These are phyloP conservation scores for Chiloscyllium punctatum DNA, from an alignment of 2,797 vertebrate species.

Conservation along the genomic window DNA sequence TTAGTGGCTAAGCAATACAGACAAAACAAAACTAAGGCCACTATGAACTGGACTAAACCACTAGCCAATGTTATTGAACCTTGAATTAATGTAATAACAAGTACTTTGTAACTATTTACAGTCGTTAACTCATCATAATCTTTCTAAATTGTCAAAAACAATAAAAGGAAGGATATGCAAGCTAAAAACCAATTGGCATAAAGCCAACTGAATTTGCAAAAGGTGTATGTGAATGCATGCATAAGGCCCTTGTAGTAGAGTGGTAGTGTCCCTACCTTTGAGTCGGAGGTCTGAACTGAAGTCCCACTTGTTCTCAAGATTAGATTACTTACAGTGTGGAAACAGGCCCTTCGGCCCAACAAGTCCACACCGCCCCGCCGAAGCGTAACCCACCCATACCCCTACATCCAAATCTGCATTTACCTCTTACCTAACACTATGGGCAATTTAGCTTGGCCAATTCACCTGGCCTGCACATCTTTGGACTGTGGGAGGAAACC, in stretches of 20 bases:
- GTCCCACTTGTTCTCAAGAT: too few species aligned
- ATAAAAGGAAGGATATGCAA: background rate
- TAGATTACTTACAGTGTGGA: too few species aligned
- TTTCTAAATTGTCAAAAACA: constrained; percentile 28
- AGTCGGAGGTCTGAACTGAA: too few species aligned
- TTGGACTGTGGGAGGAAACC: too few species aligned
- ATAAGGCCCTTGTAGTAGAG: background rate
- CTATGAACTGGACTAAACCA: background rate
- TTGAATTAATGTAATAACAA: constrained; percentile 13
- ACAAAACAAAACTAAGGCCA: background rate
- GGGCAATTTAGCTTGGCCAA: too few species aligned
- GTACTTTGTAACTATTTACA: background rate
- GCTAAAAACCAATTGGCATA: background rate
- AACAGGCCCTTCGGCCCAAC: too few species aligned
- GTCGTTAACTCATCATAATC: constrained; percentile 33
- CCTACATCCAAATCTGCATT: too few species aligned
- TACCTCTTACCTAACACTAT: too few species aligned
- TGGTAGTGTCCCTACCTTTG: too few species aligned
- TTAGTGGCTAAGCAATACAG: background rate
- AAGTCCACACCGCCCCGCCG: too few species aligned
- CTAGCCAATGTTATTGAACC: background rate
- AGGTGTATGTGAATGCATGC: background rate
- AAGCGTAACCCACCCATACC: too few species aligned
- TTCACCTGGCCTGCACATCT: too few species aligned
- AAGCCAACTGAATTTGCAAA: background rate